Conservation (phyloP, 2,797 vertebrate genomes). For the Aeoliscus strigatus region DNA sequence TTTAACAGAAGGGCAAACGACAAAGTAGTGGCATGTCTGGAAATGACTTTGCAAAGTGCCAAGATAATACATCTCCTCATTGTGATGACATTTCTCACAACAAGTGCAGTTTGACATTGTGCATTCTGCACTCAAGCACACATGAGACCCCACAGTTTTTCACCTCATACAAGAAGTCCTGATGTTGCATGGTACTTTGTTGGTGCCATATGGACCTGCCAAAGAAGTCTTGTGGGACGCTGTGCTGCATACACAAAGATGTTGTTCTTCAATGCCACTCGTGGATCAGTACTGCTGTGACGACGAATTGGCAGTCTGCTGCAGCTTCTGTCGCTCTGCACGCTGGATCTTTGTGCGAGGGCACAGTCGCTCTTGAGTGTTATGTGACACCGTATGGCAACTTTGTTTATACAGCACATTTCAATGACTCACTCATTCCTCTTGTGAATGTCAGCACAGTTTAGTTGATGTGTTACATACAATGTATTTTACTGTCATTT, state of each 20-base stretch:
- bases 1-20: conserved; percentile 57
- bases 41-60: conserved; percentile 61
- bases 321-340: conserved; percentile 59
- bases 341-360: conserved; percentile 45
- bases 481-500: no score
- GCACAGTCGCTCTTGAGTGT: conserved; percentile 14
- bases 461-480: no score
- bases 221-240: conserved; percentile 31
- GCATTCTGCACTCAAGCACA: conserved; percentile 36
- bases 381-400: conserved; percentile 18
- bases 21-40: conserved; percentile 41
- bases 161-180: conserved; percentile 42
- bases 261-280: conserved; percentile 52
- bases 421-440: conserved; percentile 10
- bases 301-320: conserved; percentile 56
- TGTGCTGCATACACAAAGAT: conserved; percentile 9
- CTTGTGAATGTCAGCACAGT: conserved; percentile 18
- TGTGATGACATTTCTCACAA: conserved; percentile 52
- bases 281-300: conserved; percentile 48
- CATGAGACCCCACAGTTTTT: conserved; percentile 28
- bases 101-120: conserved; percentile 61
- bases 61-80: conserved; percentile 41
- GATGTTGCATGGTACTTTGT: conserved; percentile 45
- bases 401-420: conserved; percentile 39
- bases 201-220: conserved; percentile 47